phyloP scores from a whole-genome alignment of 2,888 invertebrate genomes.

The Pantelozetes paolii region DNA sequence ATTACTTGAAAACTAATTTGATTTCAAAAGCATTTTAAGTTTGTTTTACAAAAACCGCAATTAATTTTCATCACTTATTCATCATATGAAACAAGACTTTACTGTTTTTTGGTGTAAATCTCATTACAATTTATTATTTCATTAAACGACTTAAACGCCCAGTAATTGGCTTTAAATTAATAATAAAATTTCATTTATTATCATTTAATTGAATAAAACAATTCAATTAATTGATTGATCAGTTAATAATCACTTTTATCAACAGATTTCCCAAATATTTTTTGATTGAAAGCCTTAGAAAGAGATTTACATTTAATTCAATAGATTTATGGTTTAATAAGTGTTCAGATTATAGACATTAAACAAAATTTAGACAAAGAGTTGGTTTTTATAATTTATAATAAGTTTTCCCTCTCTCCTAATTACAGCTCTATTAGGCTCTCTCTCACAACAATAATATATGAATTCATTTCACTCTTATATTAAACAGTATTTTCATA shows the following conservation, averaged over 20 bases:
- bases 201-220: neutral
- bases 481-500: neutral
- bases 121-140: too few relatives aligned
- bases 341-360: conserved; percentile 2
- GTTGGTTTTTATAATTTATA: neutral
- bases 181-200: neutral
- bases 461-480: neutral
- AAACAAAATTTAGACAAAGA: neutral
- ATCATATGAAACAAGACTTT: too few relatives aligned
- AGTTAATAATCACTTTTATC: neutral
- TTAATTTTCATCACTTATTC: too few relatives aligned
- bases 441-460: neutral
- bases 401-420: neutral
- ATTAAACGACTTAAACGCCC: neutral
- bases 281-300: too few relatives aligned
- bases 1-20: neutral
- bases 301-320: too few relatives aligned
- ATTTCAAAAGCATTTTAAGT: too few relatives aligned
- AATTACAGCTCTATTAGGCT: neutral
- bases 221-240: conserved; percentile 8
- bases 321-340: too few relatives aligned
- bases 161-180: neutral
- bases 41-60: too few relatives aligned
- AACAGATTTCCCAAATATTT: too few relatives aligned
- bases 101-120: too few relatives aligned